Evolutionary conservation across 2,888 invertebrate species (phyloP).

Genomic region (Andrena chrysosceles): DNA sequence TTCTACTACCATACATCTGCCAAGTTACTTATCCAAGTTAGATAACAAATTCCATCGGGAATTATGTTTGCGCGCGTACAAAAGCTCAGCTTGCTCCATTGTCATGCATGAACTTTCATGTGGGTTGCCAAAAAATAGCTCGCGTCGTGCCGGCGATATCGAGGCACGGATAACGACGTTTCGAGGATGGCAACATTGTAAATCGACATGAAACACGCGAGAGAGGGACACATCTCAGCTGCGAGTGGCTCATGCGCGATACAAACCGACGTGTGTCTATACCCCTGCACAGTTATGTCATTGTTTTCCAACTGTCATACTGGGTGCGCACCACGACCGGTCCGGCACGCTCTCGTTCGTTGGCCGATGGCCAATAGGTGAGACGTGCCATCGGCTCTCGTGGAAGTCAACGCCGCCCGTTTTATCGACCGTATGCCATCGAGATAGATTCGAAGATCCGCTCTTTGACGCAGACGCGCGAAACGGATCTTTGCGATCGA

Average conservation of each 20-base stretch:
- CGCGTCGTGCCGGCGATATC: conserved; percentile 15
- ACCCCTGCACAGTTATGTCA: conserved; percentile 67
- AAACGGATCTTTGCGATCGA: conserved; percentile 64
- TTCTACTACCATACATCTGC: too few species aligned
- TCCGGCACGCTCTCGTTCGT: conserved; percentile 70
- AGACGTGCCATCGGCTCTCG: conserved; percentile 55
- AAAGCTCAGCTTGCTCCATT: not conserved
- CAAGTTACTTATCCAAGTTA: not conserved
- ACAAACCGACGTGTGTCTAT: conserved; percentile 42
- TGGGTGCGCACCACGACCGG: conserved; percentile 65
- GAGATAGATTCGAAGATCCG: conserved; percentile 71
- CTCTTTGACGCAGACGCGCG: conserved; percentile 64
- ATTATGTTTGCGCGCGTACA: not conserved
- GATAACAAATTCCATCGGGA: not conserved
- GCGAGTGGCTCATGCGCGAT: conserved; percentile 57
- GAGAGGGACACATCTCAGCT: conserved; percentile 60
- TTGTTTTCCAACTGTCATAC: conserved; percentile 75
- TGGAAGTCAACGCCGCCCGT: conserved; percentile 67
- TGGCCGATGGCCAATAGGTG: conserved; percentile 71
- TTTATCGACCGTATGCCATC: conserved; percentile 74
- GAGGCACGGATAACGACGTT: conserved; percentile 24
- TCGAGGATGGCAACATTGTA: conserved; percentile 45
- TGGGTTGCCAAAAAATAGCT: not conserved
- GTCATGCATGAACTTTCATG: not conserved
- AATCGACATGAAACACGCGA: conserved; percentile 55